Evolutionary conservation across 2,888 invertebrate species (phyloP).

Genomic region (Glaucopsyche alexis): DNA sequence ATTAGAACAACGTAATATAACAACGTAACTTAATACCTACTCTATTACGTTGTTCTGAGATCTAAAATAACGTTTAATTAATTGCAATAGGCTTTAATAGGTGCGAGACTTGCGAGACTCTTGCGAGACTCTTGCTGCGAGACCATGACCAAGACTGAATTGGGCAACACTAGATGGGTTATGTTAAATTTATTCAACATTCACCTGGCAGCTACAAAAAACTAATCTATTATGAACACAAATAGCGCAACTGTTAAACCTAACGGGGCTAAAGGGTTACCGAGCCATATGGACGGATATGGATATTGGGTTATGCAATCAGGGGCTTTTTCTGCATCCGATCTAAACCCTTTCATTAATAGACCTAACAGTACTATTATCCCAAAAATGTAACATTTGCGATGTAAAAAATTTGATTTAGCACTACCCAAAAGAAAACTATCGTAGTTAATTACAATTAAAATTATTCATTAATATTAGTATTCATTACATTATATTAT

Average conservation of each 20-base stretch:
- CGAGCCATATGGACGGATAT: constrained; percentile 75
- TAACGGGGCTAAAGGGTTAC: constrained; percentile 80
- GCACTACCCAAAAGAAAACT: background rate
- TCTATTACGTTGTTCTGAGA: too few species aligned
- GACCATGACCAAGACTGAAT: too few species aligned
- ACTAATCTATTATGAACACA: constrained; percentile 59
- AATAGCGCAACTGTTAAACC: constrained; percentile 72
- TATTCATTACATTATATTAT: background rate
- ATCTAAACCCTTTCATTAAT: constrained; percentile 66
- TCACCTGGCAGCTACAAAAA: constrained; percentile 66
- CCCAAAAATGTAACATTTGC: constrained; percentile 65
- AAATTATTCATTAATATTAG: too few species aligned
- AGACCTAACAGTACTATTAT: constrained; percentile 58
- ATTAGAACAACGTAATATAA: too few species aligned
- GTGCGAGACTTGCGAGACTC: too few species aligned
- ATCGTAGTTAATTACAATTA: too few species aligned
- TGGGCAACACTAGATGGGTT: too few species aligned
- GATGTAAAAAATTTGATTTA: constrained; percentile 53
- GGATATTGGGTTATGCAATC: constrained; percentile 70
- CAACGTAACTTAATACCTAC: too few species aligned
- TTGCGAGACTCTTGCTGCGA: too few species aligned
- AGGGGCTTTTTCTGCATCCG: constrained; percentile 64
- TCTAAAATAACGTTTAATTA: too few species aligned
- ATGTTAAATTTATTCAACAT: constrained; percentile 17
- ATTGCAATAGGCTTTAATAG: too few species aligned